Conservation (phyloP, 2,797 vertebrate genomes). For the Crocidura indochinensis region DNA sequence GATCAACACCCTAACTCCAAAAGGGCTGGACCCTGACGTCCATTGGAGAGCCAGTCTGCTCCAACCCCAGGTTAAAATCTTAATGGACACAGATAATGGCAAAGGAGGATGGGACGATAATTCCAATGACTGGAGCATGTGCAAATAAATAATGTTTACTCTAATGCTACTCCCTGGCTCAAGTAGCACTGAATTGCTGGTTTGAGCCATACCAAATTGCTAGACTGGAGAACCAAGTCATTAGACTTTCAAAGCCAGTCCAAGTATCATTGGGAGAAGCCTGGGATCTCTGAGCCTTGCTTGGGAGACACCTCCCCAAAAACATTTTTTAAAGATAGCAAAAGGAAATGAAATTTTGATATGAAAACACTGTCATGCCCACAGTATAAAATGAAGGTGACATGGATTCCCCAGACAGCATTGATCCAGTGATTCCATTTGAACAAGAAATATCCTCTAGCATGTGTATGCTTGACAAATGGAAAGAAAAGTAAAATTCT, state of each 20-base stretch:
- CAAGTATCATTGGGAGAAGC: too few species aligned
- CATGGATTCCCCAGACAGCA: background rate
- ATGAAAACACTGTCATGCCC: background rate
- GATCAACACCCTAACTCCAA: background rate
- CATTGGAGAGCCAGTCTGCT: background rate
- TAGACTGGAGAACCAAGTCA: too few species aligned
- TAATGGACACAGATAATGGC: background rate
- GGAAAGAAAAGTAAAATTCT: background rate
- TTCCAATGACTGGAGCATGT: background rate
- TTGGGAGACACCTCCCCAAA: too few species aligned
- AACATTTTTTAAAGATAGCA: background rate
- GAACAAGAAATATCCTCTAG: background rate
- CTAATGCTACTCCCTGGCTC: too few species aligned
- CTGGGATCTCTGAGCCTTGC: too few species aligned
- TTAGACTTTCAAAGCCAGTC: too few species aligned
- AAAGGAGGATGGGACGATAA: background rate
- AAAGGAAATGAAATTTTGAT: background rate
- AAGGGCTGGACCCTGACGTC: background rate
- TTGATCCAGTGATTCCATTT: fast-evolving
- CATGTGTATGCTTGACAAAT: too few species aligned
- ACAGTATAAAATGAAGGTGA: background rate
- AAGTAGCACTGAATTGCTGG: too few species aligned
- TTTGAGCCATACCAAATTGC: too few species aligned
- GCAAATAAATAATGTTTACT: too few species aligned
- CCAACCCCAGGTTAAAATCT: background rate